Conservation (phyloP, 2,797 vertebrate genomes). For the Rhyacichthys aspro region DNA sequence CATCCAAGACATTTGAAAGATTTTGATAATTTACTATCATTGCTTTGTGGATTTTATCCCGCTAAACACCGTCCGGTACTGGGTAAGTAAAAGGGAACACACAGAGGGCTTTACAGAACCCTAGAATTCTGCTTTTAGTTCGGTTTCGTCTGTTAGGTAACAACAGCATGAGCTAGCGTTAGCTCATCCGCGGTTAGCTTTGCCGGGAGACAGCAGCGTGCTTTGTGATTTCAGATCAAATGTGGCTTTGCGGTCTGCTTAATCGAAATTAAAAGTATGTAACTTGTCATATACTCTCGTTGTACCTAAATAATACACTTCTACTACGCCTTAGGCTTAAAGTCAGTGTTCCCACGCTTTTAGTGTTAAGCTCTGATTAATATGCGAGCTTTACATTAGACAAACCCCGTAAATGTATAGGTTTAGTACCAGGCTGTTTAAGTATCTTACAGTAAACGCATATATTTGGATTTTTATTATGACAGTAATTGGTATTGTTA, state of each 20-base stretch:
- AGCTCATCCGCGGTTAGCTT: conserved; percentile 44
- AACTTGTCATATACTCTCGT: no score
- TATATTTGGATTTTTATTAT: no score
- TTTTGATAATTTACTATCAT: conserved; percentile 14
- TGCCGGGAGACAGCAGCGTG: conserved; percentile 55
- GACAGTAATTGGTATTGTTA: no score
- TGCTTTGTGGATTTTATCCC: conserved; percentile 1
- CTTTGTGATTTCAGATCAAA: conserved; percentile 36
- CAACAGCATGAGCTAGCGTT: conserved; percentile 29
- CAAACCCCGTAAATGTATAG: no score
- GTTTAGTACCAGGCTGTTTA: no score
- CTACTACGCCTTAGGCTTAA: no score
- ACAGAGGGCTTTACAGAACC: not conserved
- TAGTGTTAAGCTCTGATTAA: no score
- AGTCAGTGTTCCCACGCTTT: no score
- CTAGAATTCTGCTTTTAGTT: not conserved
- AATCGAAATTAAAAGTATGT: not conserved
- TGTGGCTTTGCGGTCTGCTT: not conserved
- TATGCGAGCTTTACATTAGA: no score
- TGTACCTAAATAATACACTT: no score
- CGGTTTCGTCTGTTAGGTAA: conserved; percentile 25
- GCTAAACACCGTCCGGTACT: conserved; percentile 6
- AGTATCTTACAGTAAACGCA: no score
- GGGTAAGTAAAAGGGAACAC: conserved; percentile 53
- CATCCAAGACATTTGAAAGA: conserved; percentile 27